phyloP scores from a whole-genome alignment of 2,797 vertebrate genomes.

The Steatocranus sp. region DNA sequence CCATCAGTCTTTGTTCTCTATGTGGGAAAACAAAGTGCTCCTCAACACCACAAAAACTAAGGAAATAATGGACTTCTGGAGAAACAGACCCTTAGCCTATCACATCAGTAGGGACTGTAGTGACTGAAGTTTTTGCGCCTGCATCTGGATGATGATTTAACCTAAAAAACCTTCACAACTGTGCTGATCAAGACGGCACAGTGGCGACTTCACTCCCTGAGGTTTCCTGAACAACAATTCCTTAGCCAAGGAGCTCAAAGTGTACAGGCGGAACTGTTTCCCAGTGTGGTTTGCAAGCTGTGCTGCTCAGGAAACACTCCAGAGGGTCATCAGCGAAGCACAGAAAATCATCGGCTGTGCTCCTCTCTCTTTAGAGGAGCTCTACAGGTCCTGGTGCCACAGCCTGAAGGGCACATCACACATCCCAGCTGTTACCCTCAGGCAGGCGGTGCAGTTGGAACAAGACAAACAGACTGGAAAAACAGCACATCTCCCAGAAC shows the following conservation, averaged over 20 bases:
- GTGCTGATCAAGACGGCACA: neutral
- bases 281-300: neutral
- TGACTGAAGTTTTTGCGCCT: neutral
- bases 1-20: neutral
- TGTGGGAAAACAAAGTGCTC: neutral
- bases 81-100: neutral
- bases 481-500: neutral
- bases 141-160: neutral
- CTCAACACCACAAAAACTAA: neutral
- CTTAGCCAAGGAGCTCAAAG: neutral
- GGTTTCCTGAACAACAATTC: neutral
- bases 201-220: neutral
- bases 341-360: neutral
- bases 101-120: neutral
- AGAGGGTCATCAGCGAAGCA: neutral
- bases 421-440: rapidly evolving
- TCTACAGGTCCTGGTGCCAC: neutral
- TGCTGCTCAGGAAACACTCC: neutral
- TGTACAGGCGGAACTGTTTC: neutral
- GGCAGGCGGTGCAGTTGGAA: neutral
- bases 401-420: neutral
- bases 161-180: neutral
- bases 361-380: neutral
- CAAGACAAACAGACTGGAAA: neutral
- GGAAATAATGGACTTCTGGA: neutral